Conservation (phyloP, 2,888 invertebrate genomes). For the Xanthia togata region DNA sequence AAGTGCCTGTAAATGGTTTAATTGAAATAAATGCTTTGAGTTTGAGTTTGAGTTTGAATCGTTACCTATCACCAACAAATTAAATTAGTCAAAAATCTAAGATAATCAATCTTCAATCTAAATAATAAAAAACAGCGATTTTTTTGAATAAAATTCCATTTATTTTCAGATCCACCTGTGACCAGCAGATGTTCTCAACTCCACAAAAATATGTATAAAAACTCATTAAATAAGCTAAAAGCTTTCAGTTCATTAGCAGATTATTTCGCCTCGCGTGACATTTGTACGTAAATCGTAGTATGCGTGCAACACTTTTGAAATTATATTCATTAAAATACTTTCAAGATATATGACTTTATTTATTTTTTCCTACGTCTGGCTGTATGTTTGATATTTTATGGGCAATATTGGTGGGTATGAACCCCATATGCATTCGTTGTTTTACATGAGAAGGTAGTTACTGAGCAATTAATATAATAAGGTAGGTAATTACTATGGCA, state of each 20-base stretch:
- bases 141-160: not conserved
- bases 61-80: not conserved
- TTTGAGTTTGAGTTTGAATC: too few relatives aligned
- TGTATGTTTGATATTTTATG: constrained; percentile 37
- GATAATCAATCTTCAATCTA: not conserved
- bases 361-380: constrained; percentile 59
- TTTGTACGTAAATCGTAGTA: constrained; percentile 71
- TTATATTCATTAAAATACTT: constrained; percentile 76
- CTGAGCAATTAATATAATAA: not conserved
- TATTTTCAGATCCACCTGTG: constrained; percentile 41
- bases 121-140: not conserved
- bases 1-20: too few relatives aligned
- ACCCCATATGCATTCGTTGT: not conserved
- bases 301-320: constrained; percentile 78
- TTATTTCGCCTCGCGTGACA: constrained; percentile 79
- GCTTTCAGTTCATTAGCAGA: constrained; percentile 80
- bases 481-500: not conserved
- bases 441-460: not conserved
- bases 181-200: constrained; percentile 33
- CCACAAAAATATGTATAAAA: constrained; percentile 52
- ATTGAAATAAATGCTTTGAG: too few relatives aligned
- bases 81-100: not conserved
- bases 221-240: constrained; percentile 74
- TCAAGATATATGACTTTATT: constrained; percentile 74
- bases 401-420: constrained; percentile 1